Conservation (phyloP, 2,888 invertebrate species). For the Charanyca ferruginea region DNA sequence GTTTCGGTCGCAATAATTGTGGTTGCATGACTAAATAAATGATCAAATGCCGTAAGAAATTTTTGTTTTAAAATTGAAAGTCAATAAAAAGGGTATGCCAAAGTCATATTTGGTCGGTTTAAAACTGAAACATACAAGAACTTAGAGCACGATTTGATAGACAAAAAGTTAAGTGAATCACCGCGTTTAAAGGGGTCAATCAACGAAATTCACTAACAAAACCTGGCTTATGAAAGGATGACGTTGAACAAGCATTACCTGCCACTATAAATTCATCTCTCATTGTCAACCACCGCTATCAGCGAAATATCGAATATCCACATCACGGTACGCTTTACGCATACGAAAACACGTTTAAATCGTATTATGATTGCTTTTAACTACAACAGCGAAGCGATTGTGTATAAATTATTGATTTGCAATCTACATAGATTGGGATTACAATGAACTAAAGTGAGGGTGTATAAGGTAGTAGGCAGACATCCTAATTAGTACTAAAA, state of each 20-base stretch:
- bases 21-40: slow-evolving; percentile 49
- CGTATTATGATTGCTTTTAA: slow-evolving; percentile 77
- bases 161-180: slow-evolving; percentile 24
- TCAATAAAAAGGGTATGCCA: slow-evolving; percentile 30
- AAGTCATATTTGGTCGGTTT: slow-evolving; percentile 37
- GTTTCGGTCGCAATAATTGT: slow-evolving; percentile 25
- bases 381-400: slow-evolving; percentile 72
- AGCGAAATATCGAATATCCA: slow-evolving; percentile 79
- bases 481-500: slow-evolving; percentile 43
- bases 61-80: slow-evolving; percentile 30
- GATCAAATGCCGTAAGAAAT: slow-evolving; percentile 42
- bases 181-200: slow-evolving; percentile 46
- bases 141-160: slow-evolving; percentile 7
- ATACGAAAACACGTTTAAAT: slow-evolving; percentile 80
- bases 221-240: slow-evolving; percentile 53
- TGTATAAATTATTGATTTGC: slow-evolving; percentile 78
- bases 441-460: slow-evolving; percentile 48
- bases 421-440: slow-evolving; percentile 72
- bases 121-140: slow-evolving; percentile 21
- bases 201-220: slow-evolving; percentile 46
- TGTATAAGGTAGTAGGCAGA: slow-evolving; percentile 27
- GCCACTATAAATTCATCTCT: slow-evolving; percentile 76
- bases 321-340: slow-evolving; percentile 75
- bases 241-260: slow-evolving; percentile 65
- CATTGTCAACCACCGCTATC: slow-evolving; percentile 77